Evolutionary conservation across 1,140 invertebrate genomes (phyloP).

Genomic region (Lycorma delicatula): DNA sequence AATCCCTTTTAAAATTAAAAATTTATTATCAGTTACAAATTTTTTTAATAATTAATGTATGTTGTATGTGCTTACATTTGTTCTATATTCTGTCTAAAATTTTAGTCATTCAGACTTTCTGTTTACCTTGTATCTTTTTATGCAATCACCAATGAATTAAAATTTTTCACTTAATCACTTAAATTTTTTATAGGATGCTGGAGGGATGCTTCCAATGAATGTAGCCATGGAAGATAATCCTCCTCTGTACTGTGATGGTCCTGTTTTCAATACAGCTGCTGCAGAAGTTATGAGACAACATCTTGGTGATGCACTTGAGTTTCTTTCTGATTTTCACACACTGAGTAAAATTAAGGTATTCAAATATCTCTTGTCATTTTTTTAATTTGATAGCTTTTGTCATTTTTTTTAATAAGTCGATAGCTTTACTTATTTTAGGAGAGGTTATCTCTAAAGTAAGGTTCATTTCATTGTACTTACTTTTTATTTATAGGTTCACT

Average conservation of each 20-base stretch:
- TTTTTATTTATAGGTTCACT: slow-evolving; percentile 14
- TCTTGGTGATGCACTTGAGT: slow-evolving; percentile 89
- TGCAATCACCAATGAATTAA: slow-evolving; percentile 16
- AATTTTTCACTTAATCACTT: slow-evolving; percentile 17
- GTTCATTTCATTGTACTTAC: background rate
- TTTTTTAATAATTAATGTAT: no score
- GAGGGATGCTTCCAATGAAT: slow-evolving; percentile 60
- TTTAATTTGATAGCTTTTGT: background rate
- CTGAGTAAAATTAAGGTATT: slow-evolving; percentile 93
- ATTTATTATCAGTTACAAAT: no score
- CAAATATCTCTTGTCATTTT: background rate
- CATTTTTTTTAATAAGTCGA: background rate
- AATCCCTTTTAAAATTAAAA: no score
- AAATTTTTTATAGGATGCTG: slow-evolving; percentile 58
- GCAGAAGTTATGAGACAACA: slow-evolving; percentile 89
- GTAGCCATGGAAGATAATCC: slow-evolving; percentile 45
- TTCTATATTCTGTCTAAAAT: no score
- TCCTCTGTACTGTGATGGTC: slow-evolving; percentile 41
- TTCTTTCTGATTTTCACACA: slow-evolving; percentile 92
- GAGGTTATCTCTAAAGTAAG: background rate
- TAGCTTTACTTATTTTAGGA: no score
- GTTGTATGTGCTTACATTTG: no score
- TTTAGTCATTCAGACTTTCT: no score
- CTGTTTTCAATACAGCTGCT: slow-evolving; percentile 68
- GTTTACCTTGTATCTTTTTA: background rate